These are phyloP conservation scores for Lasioglossum marginatum DNA, from an alignment of 2,888 invertebrate species.

Conservation along the genomic window DNA sequence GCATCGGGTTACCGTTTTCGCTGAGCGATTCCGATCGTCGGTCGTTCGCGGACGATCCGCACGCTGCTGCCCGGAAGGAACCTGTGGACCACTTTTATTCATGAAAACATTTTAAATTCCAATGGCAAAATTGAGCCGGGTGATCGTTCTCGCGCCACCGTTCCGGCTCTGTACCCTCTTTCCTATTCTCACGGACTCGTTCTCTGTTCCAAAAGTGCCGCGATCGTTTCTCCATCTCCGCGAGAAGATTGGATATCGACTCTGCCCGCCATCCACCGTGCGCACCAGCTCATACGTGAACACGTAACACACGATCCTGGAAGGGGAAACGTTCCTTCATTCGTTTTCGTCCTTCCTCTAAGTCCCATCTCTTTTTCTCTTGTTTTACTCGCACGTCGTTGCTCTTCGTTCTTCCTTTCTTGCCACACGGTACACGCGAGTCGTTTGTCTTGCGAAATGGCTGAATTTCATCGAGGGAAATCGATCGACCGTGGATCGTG, in stretches of 20 bases:
- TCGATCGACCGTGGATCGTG: constrained; percentile 37
- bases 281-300: neutral
- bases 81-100: constrained; percentile 75
- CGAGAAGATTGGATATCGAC: constrained; percentile 61
- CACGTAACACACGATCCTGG: constrained; percentile 4
- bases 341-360: neutral
- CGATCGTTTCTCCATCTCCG: constrained; percentile 51
- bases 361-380: neutral
- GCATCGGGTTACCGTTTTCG: neutral
- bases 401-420: neutral
- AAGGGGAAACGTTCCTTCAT: neutral
- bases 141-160: neutral
- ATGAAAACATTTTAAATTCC: constrained; percentile 81
- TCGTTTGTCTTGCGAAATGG: constrained; percentile 53
- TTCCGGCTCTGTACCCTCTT: neutral
- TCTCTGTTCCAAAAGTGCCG: constrained; percentile 5
- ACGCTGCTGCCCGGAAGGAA: neutral
- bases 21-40: constrained; percentile 23
- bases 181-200: neutral
- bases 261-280: constrained; percentile 15
- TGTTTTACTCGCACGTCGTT: neutral
- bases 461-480: constrained; percentile 42
- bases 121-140: constrained; percentile 74
- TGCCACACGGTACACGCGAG: constrained; percentile 28
- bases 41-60: constrained; percentile 20